A percentile compares a stretch with the other conserved stretches of the same genome.
Evolutionary conservation across 2,888 invertebrate genomes (phyloP).

Genomic region (Microplitis manilae): DNA sequence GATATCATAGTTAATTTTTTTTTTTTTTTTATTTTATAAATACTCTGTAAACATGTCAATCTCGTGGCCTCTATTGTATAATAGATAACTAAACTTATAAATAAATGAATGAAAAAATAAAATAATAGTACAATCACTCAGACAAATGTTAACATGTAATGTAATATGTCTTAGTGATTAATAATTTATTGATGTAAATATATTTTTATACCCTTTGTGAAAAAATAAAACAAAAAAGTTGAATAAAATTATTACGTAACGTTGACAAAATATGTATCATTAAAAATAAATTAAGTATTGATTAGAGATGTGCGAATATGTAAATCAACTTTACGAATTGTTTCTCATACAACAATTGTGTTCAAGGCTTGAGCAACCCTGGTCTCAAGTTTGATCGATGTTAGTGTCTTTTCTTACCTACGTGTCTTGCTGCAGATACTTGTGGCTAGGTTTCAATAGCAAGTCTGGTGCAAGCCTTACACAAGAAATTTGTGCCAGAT

Average conservation of each 20-base stretch:
- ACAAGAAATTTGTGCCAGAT: too few species aligned
- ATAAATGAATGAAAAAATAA: slow-evolving; percentile 21
- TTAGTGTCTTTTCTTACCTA: too few species aligned
- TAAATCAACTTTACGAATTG: too few species aligned
- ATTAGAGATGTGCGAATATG: too few species aligned
- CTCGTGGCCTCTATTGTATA: neutral
- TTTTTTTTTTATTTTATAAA: neutral
- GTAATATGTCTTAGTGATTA: slow-evolving; percentile 13
- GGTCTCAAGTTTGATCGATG: too few species aligned
- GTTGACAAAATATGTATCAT: slow-evolving; percentile 7
- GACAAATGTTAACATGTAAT: slow-evolving; percentile 10
- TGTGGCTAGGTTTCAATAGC: too few species aligned
- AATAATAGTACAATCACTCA: slow-evolving; percentile 16
- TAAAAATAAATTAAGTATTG: neutral
- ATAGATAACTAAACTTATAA: neutral
- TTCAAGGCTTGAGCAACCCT: too few species aligned
- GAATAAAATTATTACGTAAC: slow-evolving; percentile 1
- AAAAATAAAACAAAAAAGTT: slow-evolving; percentile 20
- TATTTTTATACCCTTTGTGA: slow-evolving; percentile 60
- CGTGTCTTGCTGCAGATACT: too few species aligned
- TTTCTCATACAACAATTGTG: too few species aligned
- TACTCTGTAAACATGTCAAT: neutral
- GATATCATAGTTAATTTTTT: neutral
- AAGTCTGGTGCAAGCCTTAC: too few species aligned
- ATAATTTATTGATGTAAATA: slow-evolving; percentile 51